Evolutionary conservation across 1,140 invertebrate genomes (phyloP), one percentile per base, ranked within the genome.

Genomic region (Latrodectus geometricus): DNA sequence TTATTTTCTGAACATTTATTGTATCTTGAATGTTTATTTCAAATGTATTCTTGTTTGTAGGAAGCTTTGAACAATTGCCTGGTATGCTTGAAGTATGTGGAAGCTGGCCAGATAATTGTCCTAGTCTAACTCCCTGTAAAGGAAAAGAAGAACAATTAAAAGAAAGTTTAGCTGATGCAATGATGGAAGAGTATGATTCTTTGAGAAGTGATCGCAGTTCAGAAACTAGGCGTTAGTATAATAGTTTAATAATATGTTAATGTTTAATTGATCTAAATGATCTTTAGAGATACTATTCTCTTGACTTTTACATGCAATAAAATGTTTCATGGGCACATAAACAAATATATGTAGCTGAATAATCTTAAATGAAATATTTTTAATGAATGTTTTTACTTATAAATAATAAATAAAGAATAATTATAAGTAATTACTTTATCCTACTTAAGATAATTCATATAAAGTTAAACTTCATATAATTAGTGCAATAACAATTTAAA

Each of bases 101-200:
- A 79, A 91, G 93, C 93, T 91, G 92, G 90, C 89, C 92, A 23
- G 91, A 92, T 80, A 90, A 89, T n/a, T 90, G 90, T 77, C 92
- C 92, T 49, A 93, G 93, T 68, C 92, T 92, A 69, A 92, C 91
- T 7, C 90, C 90, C 81, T 79, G 92, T 88, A 90, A 92, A 90
- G 90, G 87, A 89, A 90, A 79, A 76, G 96, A 98, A 89, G 94
- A 95, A 82, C 94, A 96, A 89, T 92, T 98, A 3, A 94, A 95
- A 89, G 96, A 98, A 91, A 96, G 97, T 91, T 92, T 98, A 69
- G 97, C 97, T 0, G 97, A 98, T 91, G 97, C 97, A 70, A 98
- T 98, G 97, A 93, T 96, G 75, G 97, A 97, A 90, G 94, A 94
- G 20, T 91, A 80, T 80, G 85, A 87, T 54, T 65, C 76, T 9